phyloP scores from a whole-genome alignment of 30 jellyfish, hydroid and myxozoan genomes.

The Turritopsis rubra region DNA sequence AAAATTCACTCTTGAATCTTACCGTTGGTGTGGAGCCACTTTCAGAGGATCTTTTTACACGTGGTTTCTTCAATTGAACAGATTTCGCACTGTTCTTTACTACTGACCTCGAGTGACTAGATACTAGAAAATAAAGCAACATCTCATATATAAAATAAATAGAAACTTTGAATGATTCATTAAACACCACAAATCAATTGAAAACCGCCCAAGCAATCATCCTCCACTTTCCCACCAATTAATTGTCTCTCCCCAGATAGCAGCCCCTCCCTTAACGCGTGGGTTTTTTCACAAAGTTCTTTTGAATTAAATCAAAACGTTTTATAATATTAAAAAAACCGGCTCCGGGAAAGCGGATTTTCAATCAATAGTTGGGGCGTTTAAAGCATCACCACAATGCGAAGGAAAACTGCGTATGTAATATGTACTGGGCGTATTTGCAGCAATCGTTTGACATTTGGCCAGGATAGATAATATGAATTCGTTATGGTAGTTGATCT shows the following conservation, averaged over 20 bases:
- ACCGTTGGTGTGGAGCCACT: slow-evolving; percentile 9
- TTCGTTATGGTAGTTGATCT: slow-evolving; percentile 69
- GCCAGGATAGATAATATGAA: slow-evolving; percentile 73
- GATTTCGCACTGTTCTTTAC: slow-evolving; percentile 22
- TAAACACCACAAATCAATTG: background rate
- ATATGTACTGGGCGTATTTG: slow-evolving; percentile 56
- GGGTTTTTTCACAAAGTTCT: background rate
- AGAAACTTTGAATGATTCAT: no score
- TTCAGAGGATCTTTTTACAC: slow-evolving; percentile 57
- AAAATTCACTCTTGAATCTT: background rate
- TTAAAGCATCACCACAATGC: background rate
- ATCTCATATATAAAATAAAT: no score
- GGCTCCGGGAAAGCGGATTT: no score
- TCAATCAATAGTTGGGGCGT: background rate
- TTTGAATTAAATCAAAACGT: no score
- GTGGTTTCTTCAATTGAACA: slow-evolving; percentile 56
- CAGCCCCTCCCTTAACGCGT: no score
- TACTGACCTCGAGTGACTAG: background rate
- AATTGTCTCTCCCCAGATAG: background rate
- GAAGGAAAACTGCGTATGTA: background rate
- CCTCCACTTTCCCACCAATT: background rate
- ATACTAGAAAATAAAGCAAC: background rate
- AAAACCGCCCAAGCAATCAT: background rate
- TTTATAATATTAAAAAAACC: no score
- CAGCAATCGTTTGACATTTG: slow-evolving; percentile 73